phyloP scores from a whole-genome alignment of 2,113 vertebrate species.

The Strix uralensis region DNA sequence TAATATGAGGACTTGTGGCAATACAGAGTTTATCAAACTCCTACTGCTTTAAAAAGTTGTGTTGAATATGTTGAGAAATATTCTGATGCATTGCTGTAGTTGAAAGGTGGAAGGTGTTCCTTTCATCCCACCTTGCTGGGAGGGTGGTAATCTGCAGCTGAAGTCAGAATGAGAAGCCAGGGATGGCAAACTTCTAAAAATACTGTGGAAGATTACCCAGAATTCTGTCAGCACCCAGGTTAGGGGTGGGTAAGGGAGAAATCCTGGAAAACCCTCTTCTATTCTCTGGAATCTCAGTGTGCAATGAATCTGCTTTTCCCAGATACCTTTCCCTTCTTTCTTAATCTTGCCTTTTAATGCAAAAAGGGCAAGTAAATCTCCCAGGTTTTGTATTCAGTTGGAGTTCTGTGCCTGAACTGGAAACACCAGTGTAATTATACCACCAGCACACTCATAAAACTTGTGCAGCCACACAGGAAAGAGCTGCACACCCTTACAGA shows the following conservation, averaged over 20 bases:
- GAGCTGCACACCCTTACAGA: neutral
- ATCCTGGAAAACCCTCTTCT: neutral
- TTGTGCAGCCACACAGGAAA: neutral
- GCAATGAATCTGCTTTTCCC: neutral
- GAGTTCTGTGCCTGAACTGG: neutral
- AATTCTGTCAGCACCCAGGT: neutral
- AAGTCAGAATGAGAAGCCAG: neutral
- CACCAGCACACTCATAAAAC: neutral
- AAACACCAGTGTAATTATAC: neutral
- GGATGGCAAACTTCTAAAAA: neutral
- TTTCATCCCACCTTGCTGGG: neutral
- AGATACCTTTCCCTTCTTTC: neutral
- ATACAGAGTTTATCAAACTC: neutral
- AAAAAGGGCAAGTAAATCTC: neutral
- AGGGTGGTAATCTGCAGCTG: neutral
- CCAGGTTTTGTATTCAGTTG: neutral
- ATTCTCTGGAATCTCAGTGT: neutral
- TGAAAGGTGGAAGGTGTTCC: neutral
- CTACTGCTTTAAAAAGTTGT: neutral
- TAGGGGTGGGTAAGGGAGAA: rapidly evolving
- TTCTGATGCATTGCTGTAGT: neutral
- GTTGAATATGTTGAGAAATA: neutral
- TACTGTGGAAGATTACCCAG: neutral
- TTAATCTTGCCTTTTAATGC: neutral
- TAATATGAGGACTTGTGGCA: neutral